Percentiles rank a stretch among this genome's conserved stretches.
Evolutionary conservation across 2,888 invertebrate genomes (phyloP).

Genomic region (Eristalis arbustorum): DNA sequence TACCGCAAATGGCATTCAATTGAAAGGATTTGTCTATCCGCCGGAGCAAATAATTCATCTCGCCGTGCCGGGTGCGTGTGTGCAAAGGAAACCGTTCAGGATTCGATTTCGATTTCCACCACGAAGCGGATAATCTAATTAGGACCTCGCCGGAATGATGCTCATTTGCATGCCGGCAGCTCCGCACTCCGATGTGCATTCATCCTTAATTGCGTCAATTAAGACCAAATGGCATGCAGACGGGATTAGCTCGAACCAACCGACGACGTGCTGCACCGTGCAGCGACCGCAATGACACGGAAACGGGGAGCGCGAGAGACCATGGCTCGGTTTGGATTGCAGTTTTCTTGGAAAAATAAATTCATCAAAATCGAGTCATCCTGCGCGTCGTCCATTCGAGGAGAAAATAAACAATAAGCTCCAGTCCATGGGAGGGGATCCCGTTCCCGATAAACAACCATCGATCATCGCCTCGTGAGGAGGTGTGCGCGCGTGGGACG

Average conservation of each 20-base stretch:
- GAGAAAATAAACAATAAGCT: conserved; percentile 54
- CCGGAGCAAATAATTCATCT: background rate
- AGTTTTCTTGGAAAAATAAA: conserved; percentile 52
- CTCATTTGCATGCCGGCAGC: conserved; percentile 30
- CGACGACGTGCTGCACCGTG: background rate
- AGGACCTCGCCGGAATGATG: conserved; percentile 29
- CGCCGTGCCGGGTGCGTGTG: background rate
- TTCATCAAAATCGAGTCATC: background rate
- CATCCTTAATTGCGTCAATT: conserved; percentile 49
- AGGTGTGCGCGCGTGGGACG: background rate
- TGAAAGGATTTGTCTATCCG: conserved; percentile 36
- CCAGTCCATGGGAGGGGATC: no score
- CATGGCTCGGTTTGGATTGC: conserved; percentile 1
- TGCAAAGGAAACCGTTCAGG: background rate
- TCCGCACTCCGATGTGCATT: conserved; percentile 16
- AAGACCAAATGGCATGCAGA: conserved; percentile 37
- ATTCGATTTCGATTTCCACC: conserved; percentile 29
- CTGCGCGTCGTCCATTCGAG: background rate
- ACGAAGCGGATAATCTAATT: conserved; percentile 33
- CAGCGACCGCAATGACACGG: background rate
- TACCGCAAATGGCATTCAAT: conserved; percentile 38
- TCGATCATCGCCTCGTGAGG: background rate
- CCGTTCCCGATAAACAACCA: conserved; percentile 34
- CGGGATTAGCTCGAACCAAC: background rate
- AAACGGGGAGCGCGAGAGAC: background rate